Evolutionary conservation across 2,113 vertebrate species (phyloP).

Genomic region (Mobula hypostoma): DNA sequence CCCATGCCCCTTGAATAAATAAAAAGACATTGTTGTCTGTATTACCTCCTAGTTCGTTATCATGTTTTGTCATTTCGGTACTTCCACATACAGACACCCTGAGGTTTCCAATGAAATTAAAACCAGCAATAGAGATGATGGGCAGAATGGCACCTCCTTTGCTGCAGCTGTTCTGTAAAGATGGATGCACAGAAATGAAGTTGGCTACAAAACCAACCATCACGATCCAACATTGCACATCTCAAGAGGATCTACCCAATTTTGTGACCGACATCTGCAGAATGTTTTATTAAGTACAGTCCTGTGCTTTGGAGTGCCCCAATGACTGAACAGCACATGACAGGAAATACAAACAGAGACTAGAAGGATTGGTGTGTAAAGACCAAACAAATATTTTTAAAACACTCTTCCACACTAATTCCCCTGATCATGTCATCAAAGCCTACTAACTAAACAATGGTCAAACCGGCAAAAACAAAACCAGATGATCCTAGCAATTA

Average conservation of each 20-base stretch:
- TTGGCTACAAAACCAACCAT: neutral
- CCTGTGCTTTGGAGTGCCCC: neutral
- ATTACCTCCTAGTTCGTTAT: neutral
- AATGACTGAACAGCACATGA: neutral
- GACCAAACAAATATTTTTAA: conserved; percentile 2
- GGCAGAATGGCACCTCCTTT: too few relatives aligned
- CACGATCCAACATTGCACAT: neutral
- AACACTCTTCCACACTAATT: conserved; percentile 10
- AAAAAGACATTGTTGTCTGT: too few relatives aligned
- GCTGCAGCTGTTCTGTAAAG: too few relatives aligned
- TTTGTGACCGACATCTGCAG: neutral
- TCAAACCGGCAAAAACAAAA: neutral
- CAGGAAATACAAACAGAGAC: neutral
- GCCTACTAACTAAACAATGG: neutral
- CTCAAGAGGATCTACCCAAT: neutral
- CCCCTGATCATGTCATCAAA: neutral
- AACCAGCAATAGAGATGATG: neutral
- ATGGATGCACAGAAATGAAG: neutral
- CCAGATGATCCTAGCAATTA: neutral
- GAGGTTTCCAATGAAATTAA: neutral
- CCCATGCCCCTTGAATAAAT: too few relatives aligned
- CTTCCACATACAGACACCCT: neutral
- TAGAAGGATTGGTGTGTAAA: neutral
- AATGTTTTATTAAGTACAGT: neutral
- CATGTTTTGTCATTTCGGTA: neutral